Conservation (phyloP, 2,888 invertebrate species). For the Chloroclystis v-ata region DNA sequence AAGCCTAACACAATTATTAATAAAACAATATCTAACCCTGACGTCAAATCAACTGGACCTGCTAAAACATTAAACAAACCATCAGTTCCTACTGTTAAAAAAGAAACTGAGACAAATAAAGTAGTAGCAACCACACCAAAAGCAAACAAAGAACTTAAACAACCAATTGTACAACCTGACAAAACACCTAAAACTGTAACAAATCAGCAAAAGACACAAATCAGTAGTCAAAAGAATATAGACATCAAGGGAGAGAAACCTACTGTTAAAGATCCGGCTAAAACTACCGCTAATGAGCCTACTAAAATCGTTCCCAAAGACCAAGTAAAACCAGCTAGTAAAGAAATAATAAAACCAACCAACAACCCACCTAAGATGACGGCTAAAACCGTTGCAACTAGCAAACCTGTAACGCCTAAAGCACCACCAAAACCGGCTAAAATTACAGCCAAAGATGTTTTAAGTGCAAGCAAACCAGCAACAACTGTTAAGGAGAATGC, state of each 20-base stretch:
- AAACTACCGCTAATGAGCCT: slow-evolving; percentile 1
- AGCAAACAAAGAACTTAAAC: background rate
- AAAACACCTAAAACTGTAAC: background rate
- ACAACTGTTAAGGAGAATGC: no score
- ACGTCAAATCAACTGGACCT: background rate
- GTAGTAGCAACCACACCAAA: background rate
- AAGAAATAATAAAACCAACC: background rate
- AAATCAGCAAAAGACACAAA: background rate
- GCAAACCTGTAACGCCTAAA: slow-evolving; percentile 8
- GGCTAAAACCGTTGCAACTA: background rate
- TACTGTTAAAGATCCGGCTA: background rate
- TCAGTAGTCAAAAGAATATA: slow-evolving; percentile 1
- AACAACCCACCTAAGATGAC: slow-evolving; percentile 3
- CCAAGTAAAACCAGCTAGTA: background rate
- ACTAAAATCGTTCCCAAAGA: slow-evolving; percentile 2
- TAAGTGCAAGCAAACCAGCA: no score
- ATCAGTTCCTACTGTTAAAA: background rate
- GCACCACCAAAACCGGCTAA: slow-evolving; percentile 1
- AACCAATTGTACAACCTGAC: background rate
- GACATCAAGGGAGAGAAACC: background rate
- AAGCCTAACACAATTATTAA: no score
- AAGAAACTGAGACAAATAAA: background rate
- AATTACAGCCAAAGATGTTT: no score
- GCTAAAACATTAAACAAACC: slow-evolving; percentile 1
- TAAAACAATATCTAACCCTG: no score